These are phyloP conservation scores for Alectoris magna DNA, from an alignment of 2,797 vertebrate genomes.

Conservation along the genomic window DNA sequence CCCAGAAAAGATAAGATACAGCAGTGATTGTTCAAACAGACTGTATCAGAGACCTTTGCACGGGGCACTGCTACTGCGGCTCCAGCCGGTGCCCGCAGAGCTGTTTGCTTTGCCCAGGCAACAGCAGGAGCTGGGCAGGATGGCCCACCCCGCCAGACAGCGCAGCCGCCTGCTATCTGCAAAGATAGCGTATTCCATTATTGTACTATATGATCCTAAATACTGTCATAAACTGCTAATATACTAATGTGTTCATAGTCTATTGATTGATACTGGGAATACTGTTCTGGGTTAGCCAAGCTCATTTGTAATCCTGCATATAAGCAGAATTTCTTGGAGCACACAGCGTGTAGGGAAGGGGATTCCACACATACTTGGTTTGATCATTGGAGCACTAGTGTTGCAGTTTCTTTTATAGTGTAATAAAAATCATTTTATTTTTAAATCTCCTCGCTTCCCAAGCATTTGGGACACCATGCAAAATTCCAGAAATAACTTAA, in stretches of 20 bases:
- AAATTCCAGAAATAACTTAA: conserved; percentile 51
- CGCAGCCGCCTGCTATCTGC: neutral
- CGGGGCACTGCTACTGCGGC: conserved; percentile 35
- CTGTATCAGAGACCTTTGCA: conserved; percentile 67
- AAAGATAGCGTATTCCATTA: conserved; percentile 44
- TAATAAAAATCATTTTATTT: conserved; percentile 53
- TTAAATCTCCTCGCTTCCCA: conserved; percentile 9
- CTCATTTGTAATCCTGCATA: conserved; percentile 52
- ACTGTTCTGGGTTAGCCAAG: conserved; percentile 33
- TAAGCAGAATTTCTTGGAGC: conserved; percentile 48
- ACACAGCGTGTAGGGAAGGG: neutral
- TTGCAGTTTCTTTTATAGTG: conserved; percentile 5
- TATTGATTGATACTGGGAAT: conserved; percentile 63
- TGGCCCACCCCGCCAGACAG: neutral
- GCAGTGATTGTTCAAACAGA: conserved; percentile 55
- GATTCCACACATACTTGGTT: conserved; percentile 44
- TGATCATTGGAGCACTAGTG: conserved; percentile 1
- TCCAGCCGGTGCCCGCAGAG: conserved; percentile 31
- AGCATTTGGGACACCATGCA: conserved; percentile 1
- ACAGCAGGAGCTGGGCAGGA: conserved; percentile 26
- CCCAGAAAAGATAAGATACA: conserved; percentile 53
- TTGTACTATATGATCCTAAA: conserved; percentile 61
- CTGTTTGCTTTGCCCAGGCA: conserved; percentile 56
- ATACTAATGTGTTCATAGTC: conserved; percentile 65
- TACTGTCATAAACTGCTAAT: conserved; percentile 71